Percentiles rank a stretch among this genome's conserved stretches.
Evolutionary conservation across 35 echinoderm and acorn worm genomes (phyloP).

Genomic region (Lytechinus pictus): DNA sequence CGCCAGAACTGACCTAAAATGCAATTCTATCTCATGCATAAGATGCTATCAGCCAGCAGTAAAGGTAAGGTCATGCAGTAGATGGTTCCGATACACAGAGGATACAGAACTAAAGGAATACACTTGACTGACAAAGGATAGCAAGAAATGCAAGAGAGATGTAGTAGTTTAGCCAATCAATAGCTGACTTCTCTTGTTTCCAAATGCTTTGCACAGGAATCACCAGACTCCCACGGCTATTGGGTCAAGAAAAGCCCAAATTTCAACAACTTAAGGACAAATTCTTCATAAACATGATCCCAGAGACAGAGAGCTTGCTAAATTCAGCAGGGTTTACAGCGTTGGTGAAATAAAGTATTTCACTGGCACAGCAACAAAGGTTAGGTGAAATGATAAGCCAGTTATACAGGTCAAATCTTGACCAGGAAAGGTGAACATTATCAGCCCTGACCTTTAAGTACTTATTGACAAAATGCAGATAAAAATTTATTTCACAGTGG

Average conservation of each 20-base stretch:
- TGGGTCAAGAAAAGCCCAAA: too few relatives aligned
- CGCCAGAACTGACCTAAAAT: not conserved
- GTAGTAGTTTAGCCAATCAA: not conserved
- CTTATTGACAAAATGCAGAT: not conserved
- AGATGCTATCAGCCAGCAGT: not conserved
- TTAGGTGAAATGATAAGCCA: too few relatives aligned
- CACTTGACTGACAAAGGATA: not conserved
- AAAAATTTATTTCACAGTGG: not conserved
- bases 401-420: not conserved
- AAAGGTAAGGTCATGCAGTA: not conserved
- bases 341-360: too few relatives aligned
- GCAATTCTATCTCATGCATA: not conserved
- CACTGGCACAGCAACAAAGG: too few relatives aligned
- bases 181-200: too few relatives aligned
- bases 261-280: too few relatives aligned
- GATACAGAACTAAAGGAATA: not conserved
- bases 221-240: too few relatives aligned
- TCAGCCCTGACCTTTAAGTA: not conserved
- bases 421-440: not conserved
- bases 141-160: not conserved
- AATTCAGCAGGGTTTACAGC: too few relatives aligned
- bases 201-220: too few relatives aligned
- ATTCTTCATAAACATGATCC: too few relatives aligned
- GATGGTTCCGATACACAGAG: not conserved
- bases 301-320: too few relatives aligned